Conservation (phyloP, 2,797 vertebrate genomes). For the Denticeps clupeoides region DNA sequence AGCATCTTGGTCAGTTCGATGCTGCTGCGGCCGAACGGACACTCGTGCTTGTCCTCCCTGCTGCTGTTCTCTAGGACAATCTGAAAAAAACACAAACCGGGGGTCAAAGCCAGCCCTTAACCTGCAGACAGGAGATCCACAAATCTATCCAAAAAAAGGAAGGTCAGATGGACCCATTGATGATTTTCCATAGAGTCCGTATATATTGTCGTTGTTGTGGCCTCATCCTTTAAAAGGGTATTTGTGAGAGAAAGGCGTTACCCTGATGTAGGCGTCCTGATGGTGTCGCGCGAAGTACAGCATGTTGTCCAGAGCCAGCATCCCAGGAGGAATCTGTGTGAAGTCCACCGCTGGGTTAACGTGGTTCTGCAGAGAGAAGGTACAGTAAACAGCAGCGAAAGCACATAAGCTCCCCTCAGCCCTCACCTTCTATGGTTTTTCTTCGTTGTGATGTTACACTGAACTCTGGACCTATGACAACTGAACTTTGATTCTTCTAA, state of each 20-base stretch:
- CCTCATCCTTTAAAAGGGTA: too few relatives aligned
- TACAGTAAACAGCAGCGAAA: constrained; percentile 6
- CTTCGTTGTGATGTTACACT: too few relatives aligned
- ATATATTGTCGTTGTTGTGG: too few relatives aligned
- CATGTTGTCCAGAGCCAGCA: constrained; percentile 97
- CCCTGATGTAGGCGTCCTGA: constrained; percentile 91
- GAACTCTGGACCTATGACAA: too few relatives aligned
- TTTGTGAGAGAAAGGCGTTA: constrained; percentile 43
- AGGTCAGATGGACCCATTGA: too few relatives aligned
- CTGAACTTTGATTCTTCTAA: too few relatives aligned
- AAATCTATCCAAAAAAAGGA: not conserved
- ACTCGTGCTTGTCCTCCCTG: constrained; percentile 96
- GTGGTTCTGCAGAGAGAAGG: constrained; percentile 72
- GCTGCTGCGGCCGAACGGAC: constrained; percentile 94
- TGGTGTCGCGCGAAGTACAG: constrained; percentile 91
- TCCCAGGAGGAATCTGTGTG: constrained; percentile 94
- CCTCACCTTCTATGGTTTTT: too few relatives aligned
- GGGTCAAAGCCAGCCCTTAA: not conserved
- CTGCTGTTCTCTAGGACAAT: constrained; percentile 99
- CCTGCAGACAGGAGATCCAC: constrained; percentile 1
- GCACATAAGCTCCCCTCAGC: too few relatives aligned
- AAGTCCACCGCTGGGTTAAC: constrained; percentile 99
- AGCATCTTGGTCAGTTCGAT: constrained; percentile 98
- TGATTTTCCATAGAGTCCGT: too few relatives aligned
- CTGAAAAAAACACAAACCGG: constrained; percentile 42